Evolutionary conservation across 2,113 vertebrate species (phyloP), one percentile per base, ranked within the genome.

Genomic region (Malurus elegans): DNA sequence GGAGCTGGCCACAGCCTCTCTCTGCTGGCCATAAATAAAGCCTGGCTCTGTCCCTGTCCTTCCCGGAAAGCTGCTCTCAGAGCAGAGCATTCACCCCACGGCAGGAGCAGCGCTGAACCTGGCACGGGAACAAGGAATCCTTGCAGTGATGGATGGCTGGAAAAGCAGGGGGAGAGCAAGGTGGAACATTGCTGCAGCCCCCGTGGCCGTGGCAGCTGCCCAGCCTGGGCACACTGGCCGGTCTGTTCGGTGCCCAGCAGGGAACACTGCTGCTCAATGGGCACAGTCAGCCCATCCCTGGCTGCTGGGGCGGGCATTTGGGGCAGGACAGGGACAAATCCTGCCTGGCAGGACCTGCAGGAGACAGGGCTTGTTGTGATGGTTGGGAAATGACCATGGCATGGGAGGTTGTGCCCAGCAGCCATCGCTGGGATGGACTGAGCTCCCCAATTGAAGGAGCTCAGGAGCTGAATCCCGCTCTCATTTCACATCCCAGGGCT

Each of bases 241-340:
- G 31, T 61, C 31, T 96, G 95, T 92, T 87, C 44, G 21, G 44
- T 42, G 76, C 44, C 66, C n/a, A 0, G 15, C 2, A 0, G 4
- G 51, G 78, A 48, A 70, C 36, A 62, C 45, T 7, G 81, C 88
- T 18, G 66, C 3, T 57, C 50, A 82, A 89, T n/a, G 25, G 80
- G n/a, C 47, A 85, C 51, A 84, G 65, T 44, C 78, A 81, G 45
- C 24, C 17, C 5, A 69, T 88, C 53, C 54, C 57, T 6, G 15
- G n/a, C 40, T 23, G 32, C 66, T 3, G 1, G 31, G 1, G 0
- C 2, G 32, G 25, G 5, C 9, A 4, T 50, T 38, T 42, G 32
- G 64, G 44, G 14, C 62, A 45, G 10, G 12, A 67, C 42, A 54
- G n/a, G 1, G 56, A 51, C 47, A 56, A 62, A 42, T 26, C 20